Evolutionary conservation across 1,140 invertebrate species (phyloP), one percentile per base, ranked within the genome.

Genomic region (Uloborus diversus): DNA sequence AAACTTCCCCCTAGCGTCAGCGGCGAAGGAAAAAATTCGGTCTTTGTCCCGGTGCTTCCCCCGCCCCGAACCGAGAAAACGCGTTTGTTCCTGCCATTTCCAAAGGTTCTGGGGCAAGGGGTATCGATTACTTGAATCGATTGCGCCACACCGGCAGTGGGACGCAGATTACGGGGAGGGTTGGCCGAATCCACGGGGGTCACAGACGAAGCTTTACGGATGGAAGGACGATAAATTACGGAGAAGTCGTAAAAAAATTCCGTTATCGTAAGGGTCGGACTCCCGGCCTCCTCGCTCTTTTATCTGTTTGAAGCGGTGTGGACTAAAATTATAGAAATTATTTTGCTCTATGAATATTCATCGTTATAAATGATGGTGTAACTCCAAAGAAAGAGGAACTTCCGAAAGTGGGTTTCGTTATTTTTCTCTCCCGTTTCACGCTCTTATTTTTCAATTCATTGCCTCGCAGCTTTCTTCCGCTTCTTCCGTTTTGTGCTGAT

Each of bases 221-320:
- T 78, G 73, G 62, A 78, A 66, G 73, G 49, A 78, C 73, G 73
- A 78, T 78, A 78, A 78, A 78, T 78, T 78, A 78, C 73, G 62
- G 61, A 78, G 65, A 78, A 62, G 73, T 78, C 73, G 49, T 78
- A 78, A 78, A 78, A 78, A 78, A 78, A 42, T 78, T 37, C 47
- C 71, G 73, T 65, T 78, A 78, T 57, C 73, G 73, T 65, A 66
- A 78, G 73, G 47, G 71, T 20, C 42, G 57, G 33, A 51, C 59
- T 75, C 59, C 71, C 71, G 61, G 25, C 56, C 59, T 30, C 32
- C 33, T 37, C 53, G 62, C 66, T 61, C 49, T n/a, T 56, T 62
- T 78, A 57, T 78, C 28, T 65, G 61, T 42, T 66, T 37, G 33
- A 73, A 59, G 30, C 70, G 70, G 35, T 23, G 49, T 49, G 73